These are phyloP conservation scores for Paracyclopina nana DNA, from an alignment of 1,140 invertebrate species.

Conservation along the genomic window DNA sequence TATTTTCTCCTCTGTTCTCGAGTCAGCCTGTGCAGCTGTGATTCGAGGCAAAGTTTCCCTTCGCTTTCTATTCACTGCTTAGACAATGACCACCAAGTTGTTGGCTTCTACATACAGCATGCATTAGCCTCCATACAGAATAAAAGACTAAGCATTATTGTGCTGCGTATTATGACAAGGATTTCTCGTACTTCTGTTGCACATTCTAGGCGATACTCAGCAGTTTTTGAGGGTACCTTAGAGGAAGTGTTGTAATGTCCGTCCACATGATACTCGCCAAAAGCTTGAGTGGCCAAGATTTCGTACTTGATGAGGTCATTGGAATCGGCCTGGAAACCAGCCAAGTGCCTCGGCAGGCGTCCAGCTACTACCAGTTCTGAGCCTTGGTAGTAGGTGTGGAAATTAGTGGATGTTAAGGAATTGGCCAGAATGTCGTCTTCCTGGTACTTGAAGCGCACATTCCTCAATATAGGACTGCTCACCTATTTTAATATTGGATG, in stretches of 20 bases:
- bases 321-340: not conserved
- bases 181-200: no score
- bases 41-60: no score
- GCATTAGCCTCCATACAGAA: no score
- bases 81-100: no score
- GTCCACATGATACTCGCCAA: slow-evolving; percentile 4
- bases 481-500: no score
- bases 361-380: slow-evolving; percentile 10
- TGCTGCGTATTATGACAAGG: no score
- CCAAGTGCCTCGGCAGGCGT: not conserved
- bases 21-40: no score
- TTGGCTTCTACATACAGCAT: no score
- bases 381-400: slow-evolving; percentile 11
- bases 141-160: no score
- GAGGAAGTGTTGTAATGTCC: slow-evolving; percentile 4
- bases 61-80: no score
- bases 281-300: not conserved
- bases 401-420: slow-evolving; percentile 6
- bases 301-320: slow-evolving; percentile 9
- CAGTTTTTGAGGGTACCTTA: not conserved
- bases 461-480: slow-evolving; percentile 6
- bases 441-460: slow-evolving; percentile 4
- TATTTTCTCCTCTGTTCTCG: no score
- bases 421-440: slow-evolving; percentile 8
- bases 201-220: no score